A percentile compares a stretch with the other conserved stretches of the same genome.
Conservation (phyloP, 2,113 vertebrate species). For the Naja naja region DNA sequence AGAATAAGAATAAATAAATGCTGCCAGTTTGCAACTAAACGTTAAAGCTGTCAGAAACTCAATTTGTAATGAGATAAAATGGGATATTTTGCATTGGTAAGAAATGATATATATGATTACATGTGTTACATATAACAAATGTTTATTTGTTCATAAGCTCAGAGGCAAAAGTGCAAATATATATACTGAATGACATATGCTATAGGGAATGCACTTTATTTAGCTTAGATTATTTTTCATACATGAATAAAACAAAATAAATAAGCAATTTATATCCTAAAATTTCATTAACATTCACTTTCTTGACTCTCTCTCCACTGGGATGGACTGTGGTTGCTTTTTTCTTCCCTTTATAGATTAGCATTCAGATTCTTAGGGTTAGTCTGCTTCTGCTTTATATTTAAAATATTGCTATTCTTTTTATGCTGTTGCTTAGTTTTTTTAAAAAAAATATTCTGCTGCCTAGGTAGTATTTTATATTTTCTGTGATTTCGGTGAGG, state of each 20-base stretch:
- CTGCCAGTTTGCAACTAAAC: constrained; percentile 32
- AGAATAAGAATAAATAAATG: constrained; percentile 15
- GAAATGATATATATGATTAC: neutral
- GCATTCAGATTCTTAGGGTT: neutral
- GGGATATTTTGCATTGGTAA: neutral
- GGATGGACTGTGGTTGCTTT: neutral
- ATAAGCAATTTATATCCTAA: neutral
- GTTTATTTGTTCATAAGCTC: rapidly evolving
- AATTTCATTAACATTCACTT: neutral
- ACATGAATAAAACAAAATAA: neutral
- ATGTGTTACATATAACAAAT: neutral
- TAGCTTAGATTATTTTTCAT: neutral
- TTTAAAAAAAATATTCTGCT: neutral
- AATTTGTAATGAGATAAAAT: neutral
- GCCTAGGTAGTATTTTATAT: neutral
- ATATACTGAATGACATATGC: neutral
- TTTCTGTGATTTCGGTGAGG: neutral
- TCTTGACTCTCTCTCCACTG: neutral
- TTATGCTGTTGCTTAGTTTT: neutral
- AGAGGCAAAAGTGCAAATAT: neutral
- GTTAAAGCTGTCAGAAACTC: neutral
- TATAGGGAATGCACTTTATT: neutral
- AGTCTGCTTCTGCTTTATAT: neutral
- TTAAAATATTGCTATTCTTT: neutral
- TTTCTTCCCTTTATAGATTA: neutral